These are phyloP conservation scores for Lithophane socia DNA, from an alignment of 2,888 invertebrate genomes.

Conservation along the genomic window DNA sequence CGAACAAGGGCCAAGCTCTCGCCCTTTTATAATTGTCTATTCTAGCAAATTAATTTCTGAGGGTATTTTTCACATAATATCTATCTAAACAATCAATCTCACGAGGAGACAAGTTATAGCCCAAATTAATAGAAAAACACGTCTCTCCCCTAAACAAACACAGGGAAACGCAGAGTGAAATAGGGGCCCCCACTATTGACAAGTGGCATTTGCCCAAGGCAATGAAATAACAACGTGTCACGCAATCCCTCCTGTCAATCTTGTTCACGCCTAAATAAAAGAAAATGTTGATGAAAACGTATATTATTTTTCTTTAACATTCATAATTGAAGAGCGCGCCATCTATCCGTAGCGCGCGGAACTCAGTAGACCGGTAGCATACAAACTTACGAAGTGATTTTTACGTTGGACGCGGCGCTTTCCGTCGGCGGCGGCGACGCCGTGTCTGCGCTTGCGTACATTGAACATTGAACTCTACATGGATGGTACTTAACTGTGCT, in stretches of 20 bases:
- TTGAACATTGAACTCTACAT: constrained; percentile 44
- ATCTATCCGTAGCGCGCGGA: constrained; percentile 77
- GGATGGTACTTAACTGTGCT: constrained; percentile 22
- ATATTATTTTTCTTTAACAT: neutral
- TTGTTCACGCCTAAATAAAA: constrained; percentile 45
- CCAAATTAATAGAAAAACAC: constrained; percentile 51
- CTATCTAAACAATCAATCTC: constrained; percentile 39
- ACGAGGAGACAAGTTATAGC: constrained; percentile 23
- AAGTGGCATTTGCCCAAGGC: constrained; percentile 55
- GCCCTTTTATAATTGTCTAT: neutral
- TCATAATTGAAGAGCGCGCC: constrained; percentile 73
- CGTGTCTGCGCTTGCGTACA: constrained; percentile 52
- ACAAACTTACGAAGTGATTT: constrained; percentile 65
- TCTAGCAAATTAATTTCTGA: neutral
- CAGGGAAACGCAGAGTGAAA: constrained; percentile 30
- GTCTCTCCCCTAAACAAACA: constrained; percentile 43
- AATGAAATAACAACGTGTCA: constrained; percentile 72
- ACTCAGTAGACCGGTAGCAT: constrained; percentile 73
- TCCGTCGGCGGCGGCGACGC: constrained; percentile 64
- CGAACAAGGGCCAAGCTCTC: neutral
- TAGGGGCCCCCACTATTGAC: constrained; percentile 44
- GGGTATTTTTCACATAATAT: neutral
- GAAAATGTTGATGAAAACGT: constrained; percentile 19
- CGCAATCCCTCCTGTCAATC: constrained; percentile 55
- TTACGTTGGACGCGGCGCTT: constrained; percentile 61